These are phyloP conservation scores for Xanthorhoe spadicearia DNA, from an alignment of 2,888 invertebrate genomes.

Conservation along the genomic window DNA sequence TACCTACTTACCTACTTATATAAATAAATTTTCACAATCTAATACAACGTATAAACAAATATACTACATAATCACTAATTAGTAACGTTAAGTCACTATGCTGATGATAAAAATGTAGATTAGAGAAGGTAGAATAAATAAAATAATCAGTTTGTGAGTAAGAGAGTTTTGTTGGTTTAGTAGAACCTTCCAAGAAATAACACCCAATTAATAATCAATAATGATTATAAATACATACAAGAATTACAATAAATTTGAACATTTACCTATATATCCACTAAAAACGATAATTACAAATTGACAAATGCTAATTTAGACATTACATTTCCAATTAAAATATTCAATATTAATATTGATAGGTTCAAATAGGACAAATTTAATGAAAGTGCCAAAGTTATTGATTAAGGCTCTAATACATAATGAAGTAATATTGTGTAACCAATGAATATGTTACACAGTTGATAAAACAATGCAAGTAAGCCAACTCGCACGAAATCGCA, in stretches of 20 bases:
- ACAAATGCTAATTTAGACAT: neutral
- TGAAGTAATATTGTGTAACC: conserved; percentile 23
- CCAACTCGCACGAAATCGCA: conserved; percentile 54
- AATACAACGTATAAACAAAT: too few species aligned
- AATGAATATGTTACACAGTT: conserved; percentile 26
- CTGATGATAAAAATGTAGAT: neutral
- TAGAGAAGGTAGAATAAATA: neutral
- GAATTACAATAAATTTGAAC: neutral
- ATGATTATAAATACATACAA: neutral
- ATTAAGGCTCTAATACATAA: neutral
- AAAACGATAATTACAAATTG: neutral
- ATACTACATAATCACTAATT: neutral
- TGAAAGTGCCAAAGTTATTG: conserved; percentile 8
- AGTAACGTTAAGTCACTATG: neutral
- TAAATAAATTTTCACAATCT: neutral
- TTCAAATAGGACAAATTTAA: neutral
- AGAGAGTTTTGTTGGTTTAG: neutral
- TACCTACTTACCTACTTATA: too few species aligned
- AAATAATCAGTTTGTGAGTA: neutral
- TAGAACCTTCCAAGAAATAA: neutral
- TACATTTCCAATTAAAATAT: neutral
- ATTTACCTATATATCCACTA: too few species aligned
- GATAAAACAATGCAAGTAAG: conserved; percentile 50
- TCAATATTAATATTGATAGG: neutral
- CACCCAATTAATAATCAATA: neutral